These are phyloP conservation scores for Fistularia commersonii DNA, from an alignment of 2,797 vertebrate species.

Conservation along the genomic window DNA sequence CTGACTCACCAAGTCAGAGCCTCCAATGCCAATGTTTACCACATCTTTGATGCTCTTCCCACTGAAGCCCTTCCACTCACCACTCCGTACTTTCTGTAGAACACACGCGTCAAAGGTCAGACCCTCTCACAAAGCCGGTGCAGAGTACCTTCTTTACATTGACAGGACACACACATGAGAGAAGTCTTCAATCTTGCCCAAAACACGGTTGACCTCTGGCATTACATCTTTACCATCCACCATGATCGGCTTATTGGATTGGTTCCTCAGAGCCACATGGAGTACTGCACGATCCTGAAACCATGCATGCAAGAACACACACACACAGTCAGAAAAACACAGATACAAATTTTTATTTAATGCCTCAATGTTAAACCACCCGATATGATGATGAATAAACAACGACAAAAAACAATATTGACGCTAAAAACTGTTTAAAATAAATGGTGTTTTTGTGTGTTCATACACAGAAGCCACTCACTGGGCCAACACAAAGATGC, in stretches of 20 bases:
- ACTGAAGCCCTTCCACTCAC: conserved; percentile 93
- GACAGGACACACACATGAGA: conserved; percentile 78
- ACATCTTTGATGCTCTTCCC: conserved; percentile 90
- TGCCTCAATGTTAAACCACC: too few species aligned
- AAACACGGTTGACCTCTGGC: conserved; percentile 89
- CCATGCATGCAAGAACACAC: not conserved
- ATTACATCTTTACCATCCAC: conserved; percentile 90
- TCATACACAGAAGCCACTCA: too few species aligned
- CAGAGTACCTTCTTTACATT: not conserved
- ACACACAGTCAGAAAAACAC: not conserved
- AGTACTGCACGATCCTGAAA: conserved; percentile 88
- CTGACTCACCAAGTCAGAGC: conserved; percentile 90
- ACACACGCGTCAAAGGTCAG: not conserved
- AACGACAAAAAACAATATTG: too few species aligned
- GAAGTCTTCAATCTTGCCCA: conserved; percentile 95
- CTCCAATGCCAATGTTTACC: conserved; percentile 93
- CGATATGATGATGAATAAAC: too few species aligned
- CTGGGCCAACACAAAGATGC: too few species aligned
- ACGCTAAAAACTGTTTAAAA: too few species aligned
- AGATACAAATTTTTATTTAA: not conserved
- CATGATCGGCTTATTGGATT: conserved; percentile 81
- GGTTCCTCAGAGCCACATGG: conserved; percentile 89
- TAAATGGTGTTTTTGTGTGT: too few species aligned
- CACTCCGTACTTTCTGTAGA: conserved; percentile 84
- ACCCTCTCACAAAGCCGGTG: too few species aligned